These are phyloP conservation scores for Listronotus bonariensis DNA, from an alignment of 1,140 invertebrate genomes.

Conservation along the genomic window DNA sequence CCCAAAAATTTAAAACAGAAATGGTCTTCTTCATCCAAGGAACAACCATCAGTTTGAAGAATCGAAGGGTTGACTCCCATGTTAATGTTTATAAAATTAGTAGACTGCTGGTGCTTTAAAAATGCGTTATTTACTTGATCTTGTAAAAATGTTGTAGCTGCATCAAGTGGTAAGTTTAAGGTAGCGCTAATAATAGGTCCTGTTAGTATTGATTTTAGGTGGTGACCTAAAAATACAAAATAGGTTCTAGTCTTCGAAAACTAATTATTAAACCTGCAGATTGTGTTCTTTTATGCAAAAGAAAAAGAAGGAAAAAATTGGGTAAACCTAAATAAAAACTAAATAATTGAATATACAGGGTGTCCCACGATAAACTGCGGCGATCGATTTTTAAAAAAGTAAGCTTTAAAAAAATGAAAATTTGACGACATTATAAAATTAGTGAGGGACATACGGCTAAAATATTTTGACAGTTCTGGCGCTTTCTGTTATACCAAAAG, in stretches of 20 bases:
- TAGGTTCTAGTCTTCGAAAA: neutral
- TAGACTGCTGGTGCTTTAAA: slow-evolving; percentile 33
- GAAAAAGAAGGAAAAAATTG: no score
- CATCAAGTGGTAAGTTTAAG: slow-evolving; percentile 74
- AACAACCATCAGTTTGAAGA: slow-evolving; percentile 23
- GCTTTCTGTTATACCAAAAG: no score
- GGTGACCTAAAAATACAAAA: slow-evolving; percentile 51
- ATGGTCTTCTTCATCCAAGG: neutral
- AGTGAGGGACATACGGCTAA: no score
- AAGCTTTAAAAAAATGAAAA: no score
- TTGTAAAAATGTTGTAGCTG: slow-evolving; percentile 79
- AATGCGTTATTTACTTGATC: slow-evolving; percentile 80
- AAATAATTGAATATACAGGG: no score
- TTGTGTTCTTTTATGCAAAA: no score
- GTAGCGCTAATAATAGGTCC: slow-evolving; percentile 83
- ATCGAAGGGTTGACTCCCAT: slow-evolving; percentile 18
- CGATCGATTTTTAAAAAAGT: no score
- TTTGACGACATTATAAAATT: no score
- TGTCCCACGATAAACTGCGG: no score
- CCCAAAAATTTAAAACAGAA: neutral
- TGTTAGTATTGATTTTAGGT: slow-evolving; percentile 69
- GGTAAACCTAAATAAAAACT: no score
- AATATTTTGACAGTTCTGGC: no score
- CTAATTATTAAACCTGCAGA: no score
- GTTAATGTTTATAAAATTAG: slow-evolving; percentile 26